Base-by-base conservation (phyloP, 2,888 invertebrate species). In the Ophion costatus region DNA sequence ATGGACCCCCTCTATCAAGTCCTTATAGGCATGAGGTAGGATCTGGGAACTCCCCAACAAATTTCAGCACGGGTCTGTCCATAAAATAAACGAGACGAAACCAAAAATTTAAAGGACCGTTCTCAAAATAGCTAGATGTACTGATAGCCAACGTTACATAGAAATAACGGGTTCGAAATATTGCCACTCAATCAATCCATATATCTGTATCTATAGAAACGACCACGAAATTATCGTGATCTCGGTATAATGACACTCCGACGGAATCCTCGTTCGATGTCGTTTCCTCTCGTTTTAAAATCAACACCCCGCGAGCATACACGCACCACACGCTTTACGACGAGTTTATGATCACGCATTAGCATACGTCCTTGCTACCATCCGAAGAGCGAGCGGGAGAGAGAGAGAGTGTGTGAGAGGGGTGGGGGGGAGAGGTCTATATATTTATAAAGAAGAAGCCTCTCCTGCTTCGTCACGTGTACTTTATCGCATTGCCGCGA, bases 281-380 rank as follows among this genome's bases (percentile, higher is more conserved):
- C 51, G 51, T 14, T 51, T 69, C 42, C 57, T 75, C 75, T 79
- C 81, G 78, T 84, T 84, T 80, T 56, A 33, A 42, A 74, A 24
- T 79, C 45, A 79, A 63, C 70, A 63, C 69, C 45, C 70, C 63
- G 22, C 10, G 33, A 33, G 63, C 45, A 51, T 73, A 84, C 76
- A 69, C 84, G 63, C 73, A 69, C 42, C 75, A 63, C 33, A 69
- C 71, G 78, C 61, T 86, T 88, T 87, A 86, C 85, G 87, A 83
- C 77, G 78, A 86, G 83, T 87, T 88, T 88, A 87, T 87, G 86
- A 80, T 80, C 42, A 57, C 66, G 61, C 78, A 89, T 89, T 88
- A 85, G 77, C 88, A 89, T 89, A 88, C 87, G 87, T 87, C 88
- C 88, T 87, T 87, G 88, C 87, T 85, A 85, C 87, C 83, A 81